A percentile compares a stretch with the other conserved stretches of the same genome.
Conservation (phyloP, 2,888 invertebrate species). For the Amblyjoppa proteus region DNA sequence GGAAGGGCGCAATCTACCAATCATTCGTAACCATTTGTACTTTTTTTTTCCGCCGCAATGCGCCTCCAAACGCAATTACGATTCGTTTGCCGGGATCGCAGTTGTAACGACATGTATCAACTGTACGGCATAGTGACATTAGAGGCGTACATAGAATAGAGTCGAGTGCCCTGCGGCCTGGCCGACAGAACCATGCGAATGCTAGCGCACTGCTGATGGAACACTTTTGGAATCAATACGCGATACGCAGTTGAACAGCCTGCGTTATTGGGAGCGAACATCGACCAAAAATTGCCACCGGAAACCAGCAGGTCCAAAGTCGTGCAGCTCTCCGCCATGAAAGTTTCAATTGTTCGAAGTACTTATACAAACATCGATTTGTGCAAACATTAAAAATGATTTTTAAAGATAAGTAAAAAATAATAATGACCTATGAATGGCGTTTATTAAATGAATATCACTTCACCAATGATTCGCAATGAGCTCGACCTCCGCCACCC, state of each 20-base stretch:
- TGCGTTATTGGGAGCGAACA: neutral
- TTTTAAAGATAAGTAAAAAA: neutral
- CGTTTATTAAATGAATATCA: neutral
- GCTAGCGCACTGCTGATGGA: neutral
- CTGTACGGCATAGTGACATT: conserved; percentile 14
- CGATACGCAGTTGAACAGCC: neutral
- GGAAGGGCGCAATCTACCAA: conserved; percentile 71
- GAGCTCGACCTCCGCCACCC: neutral
- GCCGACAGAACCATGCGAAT: neutral
- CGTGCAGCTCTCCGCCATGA: too few relatives aligned
- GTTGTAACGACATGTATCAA: conserved; percentile 32
- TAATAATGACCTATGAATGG: neutral
- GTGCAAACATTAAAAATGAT: too few relatives aligned
- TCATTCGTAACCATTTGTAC: conserved; percentile 63
- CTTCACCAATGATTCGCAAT: neutral
- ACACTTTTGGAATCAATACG: neutral
- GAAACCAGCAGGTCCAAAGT: too few relatives aligned
- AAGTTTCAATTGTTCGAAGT: too few relatives aligned
- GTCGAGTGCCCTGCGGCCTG: conserved; percentile 3
- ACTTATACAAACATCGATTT: neutral
- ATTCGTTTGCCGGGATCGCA: conserved; percentile 52
- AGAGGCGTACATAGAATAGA: neutral
- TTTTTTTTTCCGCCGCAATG: conserved; percentile 59
- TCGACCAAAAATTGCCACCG: neutral
- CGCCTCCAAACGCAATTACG: conserved; percentile 63